A percentile compares a stretch with the other conserved stretches of the same genome.
Evolutionary conservation across 2,888 invertebrate genomes (phyloP).

Genomic region (Tinea pellionella): DNA sequence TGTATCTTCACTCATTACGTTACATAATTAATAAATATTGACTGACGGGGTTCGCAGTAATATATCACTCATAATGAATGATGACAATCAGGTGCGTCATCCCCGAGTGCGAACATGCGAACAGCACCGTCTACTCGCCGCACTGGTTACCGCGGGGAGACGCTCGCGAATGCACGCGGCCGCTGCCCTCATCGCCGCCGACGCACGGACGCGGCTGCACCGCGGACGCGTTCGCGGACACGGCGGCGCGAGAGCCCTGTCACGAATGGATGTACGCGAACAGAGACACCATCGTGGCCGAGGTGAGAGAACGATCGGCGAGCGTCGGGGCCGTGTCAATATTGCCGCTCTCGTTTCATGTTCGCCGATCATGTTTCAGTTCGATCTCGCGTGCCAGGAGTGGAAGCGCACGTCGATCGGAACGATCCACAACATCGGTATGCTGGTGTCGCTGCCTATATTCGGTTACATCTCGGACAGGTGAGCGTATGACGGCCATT

Average conservation of each 20-base stretch:
- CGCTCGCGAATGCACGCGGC: constrained; percentile 21
- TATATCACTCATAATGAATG: too few species aligned
- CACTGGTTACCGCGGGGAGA: constrained; percentile 31
- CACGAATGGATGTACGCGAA: constrained; percentile 49
- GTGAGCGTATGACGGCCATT: constrained; percentile 23
- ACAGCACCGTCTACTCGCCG: constrained; percentile 39
- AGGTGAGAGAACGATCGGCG: constrained; percentile 30
- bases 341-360: too few species aligned
- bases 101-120: constrained; percentile 48
- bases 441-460: constrained; percentile 77
- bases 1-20: too few species aligned
- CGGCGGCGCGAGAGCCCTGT: constrained; percentile 37
- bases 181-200: neutral
- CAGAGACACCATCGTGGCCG: constrained; percentile 48
- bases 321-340: too few species aligned
- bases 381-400: constrained; percentile 63
- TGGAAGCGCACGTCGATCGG: constrained; percentile 83
- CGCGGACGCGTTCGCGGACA: constrained; percentile 35
- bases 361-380: constrained; percentile 41
- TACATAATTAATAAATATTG: too few species aligned
- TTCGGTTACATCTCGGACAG: constrained; percentile 79
- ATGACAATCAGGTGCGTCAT: constrained; percentile 40
- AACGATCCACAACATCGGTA: constrained; percentile 79
- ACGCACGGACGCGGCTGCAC: constrained; percentile 20
- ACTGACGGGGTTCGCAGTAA: too few species aligned